phyloP scores from a whole-genome alignment of 92 coral and sea anemone genomes.

The Epizoanthus rinbou region DNA sequence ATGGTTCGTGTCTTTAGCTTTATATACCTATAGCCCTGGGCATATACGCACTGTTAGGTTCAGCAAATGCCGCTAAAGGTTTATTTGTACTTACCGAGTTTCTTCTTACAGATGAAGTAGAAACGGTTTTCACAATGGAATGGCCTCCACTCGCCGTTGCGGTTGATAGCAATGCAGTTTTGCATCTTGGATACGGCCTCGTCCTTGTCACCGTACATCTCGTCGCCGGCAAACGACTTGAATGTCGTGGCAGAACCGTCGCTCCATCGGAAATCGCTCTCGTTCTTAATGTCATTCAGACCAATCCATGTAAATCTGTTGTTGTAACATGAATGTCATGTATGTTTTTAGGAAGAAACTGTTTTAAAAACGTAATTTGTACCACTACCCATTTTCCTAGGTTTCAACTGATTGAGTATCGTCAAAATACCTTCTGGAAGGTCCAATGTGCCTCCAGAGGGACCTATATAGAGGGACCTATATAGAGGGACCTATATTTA shows the following conservation, averaged over 20 bases:
- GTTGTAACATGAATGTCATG: background rate
- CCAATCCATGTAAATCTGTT: conserved; percentile 94
- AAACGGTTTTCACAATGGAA: conserved; percentile 94
- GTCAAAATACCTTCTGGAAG: too few species aligned
- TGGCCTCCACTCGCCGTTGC: conserved; percentile 91
- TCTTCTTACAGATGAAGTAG: conserved; percentile 90
- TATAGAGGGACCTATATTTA: too few species aligned
- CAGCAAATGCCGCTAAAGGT: too few species aligned
- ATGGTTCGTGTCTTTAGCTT: too few species aligned
- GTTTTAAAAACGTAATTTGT: too few species aligned
- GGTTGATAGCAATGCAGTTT: conserved; percentile 85
- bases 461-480: too few species aligned
- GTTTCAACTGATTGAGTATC: too few species aligned
- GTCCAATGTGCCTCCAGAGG: too few species aligned
- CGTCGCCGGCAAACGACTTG: conserved; percentile 88
- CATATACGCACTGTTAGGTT: too few species aligned
- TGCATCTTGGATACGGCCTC: conserved; percentile 73
- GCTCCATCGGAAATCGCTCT: conserved; percentile 76
- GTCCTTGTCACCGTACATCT: conserved; percentile 78
- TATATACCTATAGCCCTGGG: too few species aligned
- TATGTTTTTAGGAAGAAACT: background rate
- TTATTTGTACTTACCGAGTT: conserved; percentile 72
- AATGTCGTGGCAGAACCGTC: conserved; percentile 71
- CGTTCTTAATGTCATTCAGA: conserved; percentile 78
- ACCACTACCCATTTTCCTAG: too few species aligned